Conservation (phyloP, 2,888 invertebrate genomes). For the Caenorhabditis zanzibari region DNA sequence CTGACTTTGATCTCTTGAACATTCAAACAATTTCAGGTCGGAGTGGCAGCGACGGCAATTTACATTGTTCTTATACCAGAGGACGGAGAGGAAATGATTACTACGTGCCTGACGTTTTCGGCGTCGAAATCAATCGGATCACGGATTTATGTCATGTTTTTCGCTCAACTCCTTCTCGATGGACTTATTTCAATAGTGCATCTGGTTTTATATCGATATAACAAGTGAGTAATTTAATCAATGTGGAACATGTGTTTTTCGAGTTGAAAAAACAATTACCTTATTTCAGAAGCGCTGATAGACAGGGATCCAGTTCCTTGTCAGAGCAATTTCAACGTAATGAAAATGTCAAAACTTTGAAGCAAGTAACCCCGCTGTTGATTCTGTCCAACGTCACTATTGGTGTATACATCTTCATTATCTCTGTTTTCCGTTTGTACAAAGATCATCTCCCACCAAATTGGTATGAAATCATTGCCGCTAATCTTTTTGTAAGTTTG, state of each 20-base stretch:
- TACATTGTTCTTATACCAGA: constrained; percentile 38
- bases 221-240: constrained; percentile 32
- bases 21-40: constrained; percentile 47
- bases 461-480: constrained; percentile 60
- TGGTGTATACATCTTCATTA: constrained; percentile 51
- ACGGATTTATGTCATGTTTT: constrained; percentile 54
- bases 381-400: constrained; percentile 37
- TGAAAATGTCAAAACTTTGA: constrained; percentile 53
- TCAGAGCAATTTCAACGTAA: constrained; percentile 55
- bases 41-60: constrained; percentile 39
- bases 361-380: constrained; percentile 45
- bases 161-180: constrained; percentile 44
- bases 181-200: constrained; percentile 41
- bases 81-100: constrained; percentile 63
- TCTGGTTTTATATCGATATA: constrained; percentile 30
- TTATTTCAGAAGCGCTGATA: constrained; percentile 34
- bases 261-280: neutral
- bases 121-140: constrained; percentile 53
- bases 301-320: constrained; percentile 20
- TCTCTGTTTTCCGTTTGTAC: constrained; percentile 52
- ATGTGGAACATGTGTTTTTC: constrained; percentile 7
- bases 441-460: constrained; percentile 38
- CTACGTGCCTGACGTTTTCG: constrained; percentile 57
- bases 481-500: constrained; percentile 55
- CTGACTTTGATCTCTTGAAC: neutral